Evolutionary conservation across 2,797 vertebrate genomes (phyloP).

Genomic region (Poeciliopsis turneri): DNA sequence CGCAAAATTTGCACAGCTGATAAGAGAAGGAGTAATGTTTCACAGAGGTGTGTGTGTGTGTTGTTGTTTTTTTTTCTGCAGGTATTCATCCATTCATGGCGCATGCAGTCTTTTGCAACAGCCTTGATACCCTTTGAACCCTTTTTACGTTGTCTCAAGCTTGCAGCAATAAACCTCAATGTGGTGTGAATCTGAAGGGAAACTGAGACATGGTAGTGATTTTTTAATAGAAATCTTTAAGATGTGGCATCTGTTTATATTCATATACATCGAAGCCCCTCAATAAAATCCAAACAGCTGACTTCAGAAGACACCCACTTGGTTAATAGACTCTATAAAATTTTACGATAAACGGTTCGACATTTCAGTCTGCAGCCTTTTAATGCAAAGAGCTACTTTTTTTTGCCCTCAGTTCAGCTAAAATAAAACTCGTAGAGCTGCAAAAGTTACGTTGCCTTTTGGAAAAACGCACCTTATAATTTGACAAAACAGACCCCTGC

Average conservation of each 20-base stretch:
- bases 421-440: too few species aligned
- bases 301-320: neutral
- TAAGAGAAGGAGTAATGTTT: slow-evolving; percentile 8
- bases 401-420: too few species aligned
- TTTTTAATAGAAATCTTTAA: neutral
- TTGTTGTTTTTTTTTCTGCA: neutral
- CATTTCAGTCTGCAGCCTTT: neutral
- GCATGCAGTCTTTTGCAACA: neutral
- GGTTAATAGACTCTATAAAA: neutral
- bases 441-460: too few species aligned
- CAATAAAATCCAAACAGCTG: neutral
- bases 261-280: neutral
- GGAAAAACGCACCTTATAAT: too few species aligned
- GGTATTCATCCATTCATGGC: neutral
- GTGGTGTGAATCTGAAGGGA: neutral
- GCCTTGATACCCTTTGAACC: neutral
- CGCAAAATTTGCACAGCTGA: slow-evolving; percentile 1
- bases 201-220: neutral
- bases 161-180: neutral
- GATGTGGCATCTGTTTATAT: neutral
- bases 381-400: too few species aligned
- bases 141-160: neutral
- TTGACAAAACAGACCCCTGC: too few species aligned
- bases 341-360: neutral
- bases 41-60: neutral